Percentiles rank a stretch among this genome's conserved stretches.
These are phyloP conservation scores for Panagrolaimus sp. DNA, from an alignment of 1,140 invertebrate species.

Conservation along the genomic window DNA sequence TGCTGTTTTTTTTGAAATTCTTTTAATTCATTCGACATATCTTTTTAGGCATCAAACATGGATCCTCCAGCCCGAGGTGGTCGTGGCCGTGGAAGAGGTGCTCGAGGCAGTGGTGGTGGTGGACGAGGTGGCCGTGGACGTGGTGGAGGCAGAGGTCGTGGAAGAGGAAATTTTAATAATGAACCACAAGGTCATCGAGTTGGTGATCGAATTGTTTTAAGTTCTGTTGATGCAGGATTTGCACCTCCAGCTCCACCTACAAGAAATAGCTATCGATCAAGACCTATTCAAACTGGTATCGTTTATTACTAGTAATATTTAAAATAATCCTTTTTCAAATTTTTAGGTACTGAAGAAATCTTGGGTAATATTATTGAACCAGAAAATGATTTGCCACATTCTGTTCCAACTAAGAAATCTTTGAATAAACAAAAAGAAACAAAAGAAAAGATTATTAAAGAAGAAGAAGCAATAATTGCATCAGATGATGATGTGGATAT, in stretches of 20 bases:
- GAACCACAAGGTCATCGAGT: not conserved
- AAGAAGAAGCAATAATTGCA: not conserved
- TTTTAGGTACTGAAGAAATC: constrained; percentile 14
- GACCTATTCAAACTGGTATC: constrained; percentile 8
- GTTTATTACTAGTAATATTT: not conserved
- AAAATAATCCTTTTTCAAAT: not conserved
- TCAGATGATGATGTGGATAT: constrained; percentile 10
- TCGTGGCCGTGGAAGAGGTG: too few species aligned
- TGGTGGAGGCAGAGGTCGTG: not conserved
- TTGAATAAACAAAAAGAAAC: too few species aligned
- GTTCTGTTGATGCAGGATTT: not conserved
- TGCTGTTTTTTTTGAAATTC: too few species aligned
- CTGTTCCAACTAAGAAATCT: not conserved
- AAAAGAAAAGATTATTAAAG: not conserved
- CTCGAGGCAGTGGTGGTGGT: not conserved
- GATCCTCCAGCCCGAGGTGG: too few species aligned
- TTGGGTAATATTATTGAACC: constrained; percentile 4
- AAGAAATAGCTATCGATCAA: not conserved
- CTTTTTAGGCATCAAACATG: too few species aligned
- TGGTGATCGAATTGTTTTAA: constrained; percentile 4
- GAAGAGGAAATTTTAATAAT: not conserved
- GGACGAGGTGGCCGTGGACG: too few species aligned
- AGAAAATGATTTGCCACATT: not conserved
- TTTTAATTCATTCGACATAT: too few species aligned
- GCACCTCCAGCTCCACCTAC: not conserved